A percentile compares a stretch with the other conserved stretches of the same genome.
These are phyloP conservation scores for Capreolus pygargus DNA, from an alignment of 2,113 vertebrate genomes.

Conservation along the genomic window DNA sequence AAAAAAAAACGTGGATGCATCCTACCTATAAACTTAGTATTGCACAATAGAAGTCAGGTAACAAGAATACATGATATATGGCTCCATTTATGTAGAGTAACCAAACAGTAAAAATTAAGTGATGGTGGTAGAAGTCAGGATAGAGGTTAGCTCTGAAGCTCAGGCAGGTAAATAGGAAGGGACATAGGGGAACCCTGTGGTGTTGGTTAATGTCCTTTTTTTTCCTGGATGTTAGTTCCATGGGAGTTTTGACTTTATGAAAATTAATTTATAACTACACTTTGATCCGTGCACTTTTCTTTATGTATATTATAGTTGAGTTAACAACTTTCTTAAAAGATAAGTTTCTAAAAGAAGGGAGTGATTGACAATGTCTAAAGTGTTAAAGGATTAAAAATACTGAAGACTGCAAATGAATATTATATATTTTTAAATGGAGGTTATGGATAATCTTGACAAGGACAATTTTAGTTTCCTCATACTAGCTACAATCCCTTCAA, in stretches of 20 bases:
- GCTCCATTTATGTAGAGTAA: neutral
- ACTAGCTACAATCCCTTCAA: neutral
- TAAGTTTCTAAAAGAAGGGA: neutral
- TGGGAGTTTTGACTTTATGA: neutral
- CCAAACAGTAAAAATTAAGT: neutral
- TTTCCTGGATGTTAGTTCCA: neutral
- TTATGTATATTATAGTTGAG: neutral
- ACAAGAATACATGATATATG: neutral
- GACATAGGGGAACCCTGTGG: neutral
- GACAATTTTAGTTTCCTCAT: slow-evolving; percentile 15
- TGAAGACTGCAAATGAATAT: neutral
- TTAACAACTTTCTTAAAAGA: neutral
- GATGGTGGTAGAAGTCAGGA: neutral
- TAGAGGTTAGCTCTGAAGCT: neutral
- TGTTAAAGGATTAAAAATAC: neutral
- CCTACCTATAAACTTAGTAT: neutral
- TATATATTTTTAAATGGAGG: neutral
- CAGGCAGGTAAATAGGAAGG: neutral
- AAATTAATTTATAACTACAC: neutral
- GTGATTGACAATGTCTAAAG: neutral
- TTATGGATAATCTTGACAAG: slow-evolving; percentile 19
- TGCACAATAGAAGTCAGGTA: neutral
- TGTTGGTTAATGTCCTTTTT: neutral
- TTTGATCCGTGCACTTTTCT: neutral
- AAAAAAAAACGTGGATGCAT: neutral